Base-by-base conservation (phyloP, 2,797 vertebrate species). In the Chiloscyllium punctatum region DNA sequence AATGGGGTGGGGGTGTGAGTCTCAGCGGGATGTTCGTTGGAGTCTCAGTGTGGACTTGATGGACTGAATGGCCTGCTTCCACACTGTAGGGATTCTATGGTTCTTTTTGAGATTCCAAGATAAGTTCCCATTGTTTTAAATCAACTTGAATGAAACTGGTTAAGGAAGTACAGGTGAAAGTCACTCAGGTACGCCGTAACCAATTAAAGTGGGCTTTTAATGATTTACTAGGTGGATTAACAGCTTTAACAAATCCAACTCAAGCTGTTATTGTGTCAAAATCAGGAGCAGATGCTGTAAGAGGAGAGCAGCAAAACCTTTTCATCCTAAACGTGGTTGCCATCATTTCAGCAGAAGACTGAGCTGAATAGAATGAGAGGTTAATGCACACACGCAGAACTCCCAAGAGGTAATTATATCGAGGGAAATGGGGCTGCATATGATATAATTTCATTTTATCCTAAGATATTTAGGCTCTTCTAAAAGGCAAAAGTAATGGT, bases 151-250 rank as follows among this genome's bases (percentile, higher is more conserved):
- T 1, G 88, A 91, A 66, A 62, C 88, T 57, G 8, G 57, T 66
- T n/a, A 25, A 33, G 16, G 18, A 66, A 91, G 21, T 66, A 68
- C 23, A 23, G 69, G 9, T 92, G 15, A 68, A 37, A n/a, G 18
- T 92, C 66, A 42, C 37, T 69, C 62, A 18, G 33, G 90, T 92
- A 90, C 7, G 42, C 7, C 21, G 21, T 25, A 37, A 11, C 37
- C 90, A 92, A 92, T 92, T 69, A 92, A 84, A 92, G 18, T 69
- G 66, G n/a, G 66, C 90, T 91, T 62, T 62, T 91, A 62, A 91
- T 91, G 88, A 92, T 42, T 68, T 68, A 23, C 66, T 42, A 18
- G n/a, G 90, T 68, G 18, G 13, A 42, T 92, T n/a, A n/a, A 42
- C 69, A 21, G 8, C 62, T 69, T 42, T n/a, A 37, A 42, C 42